Conservation (phyloP, 2,888 invertebrate genomes). For the Lycocerus yunnanus region DNA sequence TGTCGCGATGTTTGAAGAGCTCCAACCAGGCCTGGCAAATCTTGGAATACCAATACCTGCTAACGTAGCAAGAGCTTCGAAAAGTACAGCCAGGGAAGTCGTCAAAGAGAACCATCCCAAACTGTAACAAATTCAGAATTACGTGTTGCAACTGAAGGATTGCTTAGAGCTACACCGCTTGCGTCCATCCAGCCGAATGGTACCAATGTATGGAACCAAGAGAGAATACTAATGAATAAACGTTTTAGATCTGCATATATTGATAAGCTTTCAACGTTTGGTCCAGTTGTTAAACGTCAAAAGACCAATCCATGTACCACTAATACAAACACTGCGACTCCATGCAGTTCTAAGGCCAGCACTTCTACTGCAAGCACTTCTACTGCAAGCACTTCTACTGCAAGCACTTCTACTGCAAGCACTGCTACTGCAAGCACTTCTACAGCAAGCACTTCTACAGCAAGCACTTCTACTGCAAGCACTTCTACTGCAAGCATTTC, state of each 20-base stretch:
- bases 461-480: no score
- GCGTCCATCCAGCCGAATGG: no score
- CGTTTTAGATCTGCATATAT: neutral
- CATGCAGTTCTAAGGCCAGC: no score
- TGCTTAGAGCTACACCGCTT: neutral
- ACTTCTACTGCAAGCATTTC: no score
- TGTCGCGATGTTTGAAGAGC: neutral
- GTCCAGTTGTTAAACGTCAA: neutral
- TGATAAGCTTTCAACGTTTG: neutral
- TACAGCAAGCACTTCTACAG: no score
- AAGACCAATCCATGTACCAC: neutral
- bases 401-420: no score
- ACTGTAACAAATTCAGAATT: neutral
- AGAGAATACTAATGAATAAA: neutral
- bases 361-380: no score
- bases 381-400: no score
- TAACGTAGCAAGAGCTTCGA: neutral
- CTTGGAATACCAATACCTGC: neutral
- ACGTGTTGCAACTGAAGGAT: no score
- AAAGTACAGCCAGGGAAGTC: neutral
- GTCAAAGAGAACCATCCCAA: neutral
- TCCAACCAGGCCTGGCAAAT: neutral
- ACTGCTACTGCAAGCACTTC: no score
- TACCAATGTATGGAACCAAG: no score
- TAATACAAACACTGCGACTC: no score